A percentile compares a stretch with the other conserved stretches of the same genome.
Conservation (phyloP, 2,113 vertebrate species). For the Erythrocercus mccallii region DNA sequence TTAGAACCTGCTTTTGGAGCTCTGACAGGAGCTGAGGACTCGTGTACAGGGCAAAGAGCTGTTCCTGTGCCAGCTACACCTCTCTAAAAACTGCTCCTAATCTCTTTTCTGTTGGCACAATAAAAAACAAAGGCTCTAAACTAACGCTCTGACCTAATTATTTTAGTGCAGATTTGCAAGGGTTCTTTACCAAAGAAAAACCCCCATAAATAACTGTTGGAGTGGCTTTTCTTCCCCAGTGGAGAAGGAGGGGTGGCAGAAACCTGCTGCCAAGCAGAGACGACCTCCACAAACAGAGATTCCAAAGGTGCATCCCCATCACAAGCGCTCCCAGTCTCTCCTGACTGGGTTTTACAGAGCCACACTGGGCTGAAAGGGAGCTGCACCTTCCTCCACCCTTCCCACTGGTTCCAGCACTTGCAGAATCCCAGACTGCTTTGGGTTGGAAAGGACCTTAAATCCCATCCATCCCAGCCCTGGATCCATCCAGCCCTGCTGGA, state of each 20-base stretch:
- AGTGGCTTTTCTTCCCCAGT: neutral
- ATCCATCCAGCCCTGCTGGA: neutral
- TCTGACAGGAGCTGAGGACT: neutral
- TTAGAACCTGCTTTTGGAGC: neutral
- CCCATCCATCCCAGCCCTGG: neutral
- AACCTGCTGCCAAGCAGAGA: neutral
- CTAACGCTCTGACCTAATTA: neutral
- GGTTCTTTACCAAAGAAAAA: neutral
- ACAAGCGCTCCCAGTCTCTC: neutral
- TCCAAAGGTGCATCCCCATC: too few relatives aligned
- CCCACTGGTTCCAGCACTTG: neutral
- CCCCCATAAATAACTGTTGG: neutral
- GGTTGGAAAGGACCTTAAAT: neutral
- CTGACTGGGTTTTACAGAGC: neutral
- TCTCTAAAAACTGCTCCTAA: neutral
- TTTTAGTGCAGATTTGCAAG: neutral
- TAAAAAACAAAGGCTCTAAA: neutral
- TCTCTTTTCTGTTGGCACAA: neutral
- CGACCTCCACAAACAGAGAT: neutral
- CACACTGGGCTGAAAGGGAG: neutral
- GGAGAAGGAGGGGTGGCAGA: neutral
- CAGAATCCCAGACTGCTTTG: neutral
- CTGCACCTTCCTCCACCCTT: neutral
- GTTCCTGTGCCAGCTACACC: neutral
- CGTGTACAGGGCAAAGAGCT: neutral